phyloP scores from a whole-genome alignment of 1,140 invertebrate genomes.

The Sweltsa coloradensis region DNA sequence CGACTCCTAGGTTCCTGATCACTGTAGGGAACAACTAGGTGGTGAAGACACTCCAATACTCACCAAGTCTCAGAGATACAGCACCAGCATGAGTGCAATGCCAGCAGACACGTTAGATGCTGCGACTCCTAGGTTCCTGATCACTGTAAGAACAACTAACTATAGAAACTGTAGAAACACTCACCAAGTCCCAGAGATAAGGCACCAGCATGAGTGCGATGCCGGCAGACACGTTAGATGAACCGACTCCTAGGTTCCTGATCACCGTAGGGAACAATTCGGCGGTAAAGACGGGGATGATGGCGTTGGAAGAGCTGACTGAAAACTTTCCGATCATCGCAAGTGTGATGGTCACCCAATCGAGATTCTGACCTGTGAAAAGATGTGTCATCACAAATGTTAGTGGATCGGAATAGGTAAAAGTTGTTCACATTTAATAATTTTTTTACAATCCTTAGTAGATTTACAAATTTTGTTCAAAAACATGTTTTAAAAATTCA shows the following conservation, averaged over 20 bases:
- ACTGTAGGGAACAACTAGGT: too few relatives aligned
- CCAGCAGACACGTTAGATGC: slow-evolving; percentile 56
- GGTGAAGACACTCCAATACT: slow-evolving; percentile 25
- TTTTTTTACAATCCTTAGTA: background rate
- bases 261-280: slow-evolving; percentile 61
- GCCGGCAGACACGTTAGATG: slow-evolving; percentile 53
- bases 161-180: too few relatives aligned
- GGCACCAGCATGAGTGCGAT: slow-evolving; percentile 56
- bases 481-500: too few relatives aligned
- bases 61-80: slow-evolving; percentile 58
- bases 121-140: slow-evolving; percentile 54
- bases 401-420: too few relatives aligned
- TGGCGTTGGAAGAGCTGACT: slow-evolving; percentile 53
- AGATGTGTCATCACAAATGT: slow-evolving; percentile 1
- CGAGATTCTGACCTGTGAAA: background rate
- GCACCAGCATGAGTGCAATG: slow-evolving; percentile 51
- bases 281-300: slow-evolving; percentile 58
- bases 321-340: slow-evolving; percentile 58
- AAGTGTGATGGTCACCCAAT: slow-evolving; percentile 39
- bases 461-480: too few relatives aligned
- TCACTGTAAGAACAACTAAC: too few relatives aligned
- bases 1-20: too few relatives aligned
- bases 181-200: slow-evolving; percentile 57
- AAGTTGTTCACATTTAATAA: too few relatives aligned
- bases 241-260: slow-evolving; percentile 57